Base-by-base conservation (phyloP, 2,888 invertebrate species). In the Thecophora atra region DNA sequence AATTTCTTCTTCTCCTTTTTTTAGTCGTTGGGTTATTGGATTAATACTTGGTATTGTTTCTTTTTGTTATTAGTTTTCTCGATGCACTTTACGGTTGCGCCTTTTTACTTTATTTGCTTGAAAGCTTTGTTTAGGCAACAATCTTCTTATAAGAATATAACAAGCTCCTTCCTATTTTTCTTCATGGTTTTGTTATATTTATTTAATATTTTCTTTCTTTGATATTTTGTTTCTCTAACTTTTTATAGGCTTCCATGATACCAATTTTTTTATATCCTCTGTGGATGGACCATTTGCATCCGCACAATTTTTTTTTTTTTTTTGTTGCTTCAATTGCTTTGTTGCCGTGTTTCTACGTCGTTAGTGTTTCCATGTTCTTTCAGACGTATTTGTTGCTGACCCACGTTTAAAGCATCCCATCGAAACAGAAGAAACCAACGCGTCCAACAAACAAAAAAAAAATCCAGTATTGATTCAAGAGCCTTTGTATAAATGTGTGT, bases 191-290 rank as follows among this genome's bases (percentile, higher is more conserved):
- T 44, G 26, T 44, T 28, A 4, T 28, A 17, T 62, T 37, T 62
- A 28, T 17, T 70, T 47, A 37, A 47, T 70, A 62, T 24, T 44
- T 52, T 19, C 30, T 28, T 70, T 63, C 51, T 21, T 52, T 56
- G n/a, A n/a, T n/a, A n/a, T 70, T 13, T 28, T 37, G 3, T 37
- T 28, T 70, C 51, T 63, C 21, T 26, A 28, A 26, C 28, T 63
- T 51, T 28, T 11, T 37, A 63, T 63, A 3, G 6, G 52, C 21
- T 51, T 52, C 17, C 21, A 52, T 52, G 62, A 24, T 7, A 60
- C 13, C 15, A 42, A 47, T 8, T 54, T 26, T n/a, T n/a, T 28
- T 58, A 6, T 28, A 3, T 26, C 24, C 28, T 58, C 15, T 58
- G n/a, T 58, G 15, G 30, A 17, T 15, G 28, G 15, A 58, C 4